These are phyloP conservation scores for Bathynomus jamesi DNA, from an alignment of 1,140 invertebrate genomes.

Conservation along the genomic window DNA sequence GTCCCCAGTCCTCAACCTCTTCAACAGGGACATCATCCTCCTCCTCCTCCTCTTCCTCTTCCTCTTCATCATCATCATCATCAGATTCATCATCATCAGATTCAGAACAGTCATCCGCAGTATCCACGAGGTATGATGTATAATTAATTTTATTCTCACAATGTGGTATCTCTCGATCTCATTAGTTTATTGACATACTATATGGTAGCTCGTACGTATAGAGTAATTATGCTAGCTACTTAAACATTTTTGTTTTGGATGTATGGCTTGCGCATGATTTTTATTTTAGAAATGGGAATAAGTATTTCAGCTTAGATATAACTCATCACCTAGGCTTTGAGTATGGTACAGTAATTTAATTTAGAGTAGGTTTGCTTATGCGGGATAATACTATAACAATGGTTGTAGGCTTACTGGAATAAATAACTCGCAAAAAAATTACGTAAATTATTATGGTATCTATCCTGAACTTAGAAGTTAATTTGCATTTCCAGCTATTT, in stretches of 20 bases:
- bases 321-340: neutral
- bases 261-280: neutral
- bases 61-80: constrained; percentile 13
- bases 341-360: neutral
- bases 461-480: neutral
- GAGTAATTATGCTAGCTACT: neutral
- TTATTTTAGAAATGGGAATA: neutral
- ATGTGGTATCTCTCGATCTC: neutral
- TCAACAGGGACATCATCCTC: constrained; percentile 12
- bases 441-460: neutral
- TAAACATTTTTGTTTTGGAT: neutral
- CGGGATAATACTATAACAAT: neutral
- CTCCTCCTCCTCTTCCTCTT: constrained; percentile 9
- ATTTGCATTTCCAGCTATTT: neutral
- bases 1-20: constrained; percentile 11
- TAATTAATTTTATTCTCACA: neutral
- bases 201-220: neutral
- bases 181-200: neutral
- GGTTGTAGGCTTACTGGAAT: neutral
- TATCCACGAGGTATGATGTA: constrained; percentile 14
- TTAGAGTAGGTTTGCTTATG: neutral
- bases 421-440: neutral
- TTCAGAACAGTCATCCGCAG: constrained; percentile 18
- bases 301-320: neutral
- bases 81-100: constrained; percentile 18